Conservation (phyloP, 1,140 invertebrate species). For the Nomia melanderi region DNA sequence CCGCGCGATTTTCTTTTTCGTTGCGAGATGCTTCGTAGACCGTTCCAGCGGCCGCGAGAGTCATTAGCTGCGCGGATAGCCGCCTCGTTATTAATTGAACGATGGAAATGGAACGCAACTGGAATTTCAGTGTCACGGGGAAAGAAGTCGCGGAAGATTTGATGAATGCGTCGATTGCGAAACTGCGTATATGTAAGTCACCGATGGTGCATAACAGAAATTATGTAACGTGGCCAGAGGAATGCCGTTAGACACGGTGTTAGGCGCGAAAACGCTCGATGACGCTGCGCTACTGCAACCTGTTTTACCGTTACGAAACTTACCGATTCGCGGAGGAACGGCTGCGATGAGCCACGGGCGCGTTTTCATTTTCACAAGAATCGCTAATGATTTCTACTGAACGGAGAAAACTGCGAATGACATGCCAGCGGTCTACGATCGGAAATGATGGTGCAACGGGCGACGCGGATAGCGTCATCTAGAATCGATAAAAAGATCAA, state of each 20-base stretch:
- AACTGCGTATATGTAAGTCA: slow-evolving; percentile 12
- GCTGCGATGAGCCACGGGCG: no score
- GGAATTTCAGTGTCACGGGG: slow-evolving; percentile 11
- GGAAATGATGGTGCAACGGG: background rate
- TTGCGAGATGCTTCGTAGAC: no score
- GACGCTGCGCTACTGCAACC: background rate
- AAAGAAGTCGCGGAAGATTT: background rate
- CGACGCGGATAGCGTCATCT: background rate
- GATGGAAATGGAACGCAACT: background rate
- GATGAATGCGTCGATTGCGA: background rate
- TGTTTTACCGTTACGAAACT: slow-evolving; percentile 21
- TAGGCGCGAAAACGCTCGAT: slow-evolving; percentile 1
- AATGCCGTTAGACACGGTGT: background rate
- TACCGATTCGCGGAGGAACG: background rate
- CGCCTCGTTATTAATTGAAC: background rate
- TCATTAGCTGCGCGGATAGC: no score
- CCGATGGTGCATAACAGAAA: background rate
- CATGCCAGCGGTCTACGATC: no score
- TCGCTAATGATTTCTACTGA: background rate
- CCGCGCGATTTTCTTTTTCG: no score
- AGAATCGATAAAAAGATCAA: background rate
- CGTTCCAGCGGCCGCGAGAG: no score
- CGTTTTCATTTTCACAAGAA: background rate
- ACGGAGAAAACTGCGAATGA: background rate
- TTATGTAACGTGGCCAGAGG: background rate